These are phyloP conservation scores for Calidris pugnax DNA, from an alignment of 2,113 vertebrate genomes.

Conservation along the genomic window DNA sequence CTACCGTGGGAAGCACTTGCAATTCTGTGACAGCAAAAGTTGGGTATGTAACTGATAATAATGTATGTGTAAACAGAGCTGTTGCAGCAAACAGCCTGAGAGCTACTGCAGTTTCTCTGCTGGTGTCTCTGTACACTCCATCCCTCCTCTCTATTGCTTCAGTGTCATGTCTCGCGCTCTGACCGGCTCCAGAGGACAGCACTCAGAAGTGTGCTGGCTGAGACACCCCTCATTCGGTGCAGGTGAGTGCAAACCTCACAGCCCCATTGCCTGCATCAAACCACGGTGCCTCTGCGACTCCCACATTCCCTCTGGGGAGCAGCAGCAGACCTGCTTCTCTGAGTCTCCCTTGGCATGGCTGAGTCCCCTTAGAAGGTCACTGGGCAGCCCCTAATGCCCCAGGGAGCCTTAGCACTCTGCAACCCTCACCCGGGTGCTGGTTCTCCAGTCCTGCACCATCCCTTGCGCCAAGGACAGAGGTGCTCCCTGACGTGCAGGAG, in stretches of 20 bases:
- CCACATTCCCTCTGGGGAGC: neutral
- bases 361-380: too few relatives aligned
- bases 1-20: neutral
- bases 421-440: accelerated
- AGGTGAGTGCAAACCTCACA: neutral
- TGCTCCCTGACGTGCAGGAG: too few relatives aligned
- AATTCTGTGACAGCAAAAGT: neutral
- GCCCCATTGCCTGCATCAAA: neutral
- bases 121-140: neutral
- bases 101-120: neutral
- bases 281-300: neutral
- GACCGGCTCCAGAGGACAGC: neutral
- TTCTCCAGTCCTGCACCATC: neutral
- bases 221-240: neutral
- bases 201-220: neutral
- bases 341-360: accelerated
- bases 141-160: neutral
- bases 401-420: neutral
- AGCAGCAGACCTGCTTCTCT: neutral
- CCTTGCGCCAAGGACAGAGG: neutral
- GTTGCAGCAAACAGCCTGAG: neutral
- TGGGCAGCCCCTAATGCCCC: neutral
- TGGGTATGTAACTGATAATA: too few relatives aligned
- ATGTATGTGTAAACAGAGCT: neutral
- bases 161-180: neutral